Conservation (phyloP, 2,888 invertebrate genomes). For the Coelogynopora nodosa region DNA sequence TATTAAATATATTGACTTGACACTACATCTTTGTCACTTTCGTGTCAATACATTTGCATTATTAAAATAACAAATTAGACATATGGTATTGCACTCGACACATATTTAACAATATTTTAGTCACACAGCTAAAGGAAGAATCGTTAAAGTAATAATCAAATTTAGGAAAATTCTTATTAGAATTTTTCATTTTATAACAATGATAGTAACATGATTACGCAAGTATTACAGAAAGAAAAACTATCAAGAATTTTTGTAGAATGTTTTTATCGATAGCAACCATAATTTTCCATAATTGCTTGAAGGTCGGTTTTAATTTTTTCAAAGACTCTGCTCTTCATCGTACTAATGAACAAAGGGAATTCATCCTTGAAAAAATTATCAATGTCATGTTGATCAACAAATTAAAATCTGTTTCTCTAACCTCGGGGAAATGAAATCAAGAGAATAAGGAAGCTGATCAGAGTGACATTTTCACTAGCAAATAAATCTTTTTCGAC, state of each 20-base stretch:
- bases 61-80: no score
- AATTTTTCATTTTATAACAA: no score
- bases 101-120: no score
- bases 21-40: no score
- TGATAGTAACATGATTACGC: no score
- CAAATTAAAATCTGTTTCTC: not conserved
- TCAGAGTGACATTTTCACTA: not conserved
- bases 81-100: no score
- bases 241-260: not conserved
- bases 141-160: no score
- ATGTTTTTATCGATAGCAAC: not conserved
- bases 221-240: not conserved
- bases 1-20: no score
- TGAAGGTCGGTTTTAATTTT: not conserved
- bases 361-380: not conserved
- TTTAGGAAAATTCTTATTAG: no score
- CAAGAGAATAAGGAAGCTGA: not conserved
- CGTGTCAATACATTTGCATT: no score
- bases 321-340: not conserved
- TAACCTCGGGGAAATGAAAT: not conserved
- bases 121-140: no score
- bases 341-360: not conserved
- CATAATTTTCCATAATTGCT: not conserved
- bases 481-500: not conserved
- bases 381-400: not conserved